Evolutionary conservation across 2,797 vertebrate species (phyloP).

Genomic region (Loriculus beryllinus): DNA sequence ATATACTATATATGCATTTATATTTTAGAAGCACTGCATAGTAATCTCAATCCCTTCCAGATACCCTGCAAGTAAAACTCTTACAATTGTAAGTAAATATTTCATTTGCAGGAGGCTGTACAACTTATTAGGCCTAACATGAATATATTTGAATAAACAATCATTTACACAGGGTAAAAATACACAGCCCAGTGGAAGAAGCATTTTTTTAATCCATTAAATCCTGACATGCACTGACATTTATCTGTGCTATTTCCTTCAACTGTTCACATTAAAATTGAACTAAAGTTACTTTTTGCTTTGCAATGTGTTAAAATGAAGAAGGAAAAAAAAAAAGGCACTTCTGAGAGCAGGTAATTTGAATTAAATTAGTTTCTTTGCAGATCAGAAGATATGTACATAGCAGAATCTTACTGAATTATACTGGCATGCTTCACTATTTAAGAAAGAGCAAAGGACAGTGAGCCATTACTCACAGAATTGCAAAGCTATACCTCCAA

Average conservation of each 20-base stretch:
- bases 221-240: slow-evolving; percentile 23
- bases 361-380: slow-evolving; percentile 59
- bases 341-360: slow-evolving; percentile 62
- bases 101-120: neutral
- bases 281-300: neutral
- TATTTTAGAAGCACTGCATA: neutral
- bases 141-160: slow-evolving; percentile 29
- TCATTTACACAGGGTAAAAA: neutral
- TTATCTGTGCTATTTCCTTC: slow-evolving; percentile 15
- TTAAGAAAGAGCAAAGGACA: slow-evolving; percentile 48
- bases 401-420: slow-evolving; percentile 48
- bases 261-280: slow-evolving; percentile 39
- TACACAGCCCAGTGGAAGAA: neutral
- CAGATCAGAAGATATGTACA: slow-evolving; percentile 49
- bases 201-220: neutral
- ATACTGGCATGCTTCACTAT: neutral
- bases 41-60: neutral
- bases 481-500: neutral
- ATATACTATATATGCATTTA: neutral
- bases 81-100: neutral
- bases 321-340: neutral
- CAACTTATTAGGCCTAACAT: neutral
- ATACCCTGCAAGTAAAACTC: neutral
- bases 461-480: neutral
- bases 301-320: slow-evolving; percentile 38